Evolutionary conservation across 2,113 vertebrate genomes (phyloP).

Genomic region (Hemiscyllium ocellatum): DNA sequence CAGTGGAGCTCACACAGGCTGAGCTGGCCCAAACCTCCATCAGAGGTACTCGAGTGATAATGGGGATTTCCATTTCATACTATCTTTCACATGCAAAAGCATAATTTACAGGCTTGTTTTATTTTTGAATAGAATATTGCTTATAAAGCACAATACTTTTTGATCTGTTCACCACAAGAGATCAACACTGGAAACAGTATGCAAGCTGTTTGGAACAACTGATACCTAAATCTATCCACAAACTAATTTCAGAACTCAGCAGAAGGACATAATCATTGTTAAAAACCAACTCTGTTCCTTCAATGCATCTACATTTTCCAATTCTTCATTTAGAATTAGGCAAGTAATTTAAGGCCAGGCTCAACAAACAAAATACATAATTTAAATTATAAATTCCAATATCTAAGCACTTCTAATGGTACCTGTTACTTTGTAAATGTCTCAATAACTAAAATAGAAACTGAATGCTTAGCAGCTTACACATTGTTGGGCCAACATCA

Average conservation of each 20-base stretch:
- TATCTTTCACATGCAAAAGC: not conserved
- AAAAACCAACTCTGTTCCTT: not conserved
- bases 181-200: not conserved
- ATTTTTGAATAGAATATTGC: not conserved
- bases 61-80: not conserved
- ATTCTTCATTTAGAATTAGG: not conserved
- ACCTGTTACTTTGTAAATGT: not conserved
- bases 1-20: not conserved
- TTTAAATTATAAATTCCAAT: not conserved
- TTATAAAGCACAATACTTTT: not conserved
- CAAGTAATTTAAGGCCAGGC: not conserved
- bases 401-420: not conserved
- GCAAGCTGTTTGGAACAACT: not conserved
- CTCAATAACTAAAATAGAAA: not conserved
- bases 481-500: conserved; percentile 61
- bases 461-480: conserved; percentile 58
- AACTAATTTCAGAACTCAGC: not conserved
- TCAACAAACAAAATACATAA: not conserved
- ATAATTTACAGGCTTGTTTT: not conserved
- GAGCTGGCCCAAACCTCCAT: not conserved
- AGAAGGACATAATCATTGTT: not conserved
- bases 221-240: not conserved
- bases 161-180: not conserved
- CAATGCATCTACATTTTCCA: not conserved
- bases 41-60: not conserved